Conservation (phyloP, 2,113 vertebrate species). For the Petrocephalus zakoni region DNA sequence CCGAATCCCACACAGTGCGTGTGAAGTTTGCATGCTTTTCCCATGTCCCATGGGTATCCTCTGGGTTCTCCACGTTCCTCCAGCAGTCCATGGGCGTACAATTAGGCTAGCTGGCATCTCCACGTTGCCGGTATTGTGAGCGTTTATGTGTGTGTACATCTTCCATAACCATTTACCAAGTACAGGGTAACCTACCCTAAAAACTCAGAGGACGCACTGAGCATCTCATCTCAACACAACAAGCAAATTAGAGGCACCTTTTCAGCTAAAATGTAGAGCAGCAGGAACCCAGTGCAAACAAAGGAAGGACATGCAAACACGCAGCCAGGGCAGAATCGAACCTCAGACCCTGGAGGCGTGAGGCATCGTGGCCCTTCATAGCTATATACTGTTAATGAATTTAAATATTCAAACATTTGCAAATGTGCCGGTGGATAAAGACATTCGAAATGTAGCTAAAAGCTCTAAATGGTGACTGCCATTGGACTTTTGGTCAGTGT, state of each 20-base stretch:
- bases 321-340: background rate
- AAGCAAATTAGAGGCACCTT: background rate
- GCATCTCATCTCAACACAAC: background rate
- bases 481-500: background rate
- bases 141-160: background rate
- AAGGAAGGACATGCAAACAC: background rate
- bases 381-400: background rate
- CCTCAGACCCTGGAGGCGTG: background rate
- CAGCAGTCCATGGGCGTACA: background rate
- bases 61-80: background rate
- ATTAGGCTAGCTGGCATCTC: background rate
- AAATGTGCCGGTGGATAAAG: background rate
- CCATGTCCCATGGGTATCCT: background rate
- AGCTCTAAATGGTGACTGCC: background rate
- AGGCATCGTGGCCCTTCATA: background rate
- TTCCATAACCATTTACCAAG: background rate
- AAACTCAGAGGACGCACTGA: background rate
- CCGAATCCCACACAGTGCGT: background rate
- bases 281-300: background rate
- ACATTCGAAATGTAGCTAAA: background rate
- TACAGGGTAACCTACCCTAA: background rate
- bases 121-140: background rate
- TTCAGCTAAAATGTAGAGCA: background rate
- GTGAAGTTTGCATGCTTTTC: background rate
- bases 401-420: background rate